Base-by-base conservation (phyloP, 1,140 invertebrate species). In the Drosophila obscura region DNA sequence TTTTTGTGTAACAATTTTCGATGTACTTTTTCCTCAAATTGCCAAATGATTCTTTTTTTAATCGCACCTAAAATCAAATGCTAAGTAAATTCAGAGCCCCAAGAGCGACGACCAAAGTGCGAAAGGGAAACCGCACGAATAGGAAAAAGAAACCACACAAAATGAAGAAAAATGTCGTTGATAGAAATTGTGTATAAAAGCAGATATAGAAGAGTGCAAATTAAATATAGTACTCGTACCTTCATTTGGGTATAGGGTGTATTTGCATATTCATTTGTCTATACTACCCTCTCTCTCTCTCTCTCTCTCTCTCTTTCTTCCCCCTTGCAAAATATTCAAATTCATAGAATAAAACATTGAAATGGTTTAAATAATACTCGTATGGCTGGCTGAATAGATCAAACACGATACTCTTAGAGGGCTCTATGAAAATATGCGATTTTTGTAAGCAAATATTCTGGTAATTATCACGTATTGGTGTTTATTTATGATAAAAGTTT, bases 221-320 rank as follows among this genome's bases (percentile, higher is more conserved):
- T 49, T 16, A 22, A 39, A 58, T 46, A 15, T 46, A 59, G 8
- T 41, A 22, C 5, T n/a, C 7, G 19, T 44, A 8, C 6, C 28
- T 28, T 35, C 19, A 28, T 57, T 49, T 58, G 55, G 53, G 52
- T 51, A 66, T 52, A 48, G 15, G 44, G 22, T 45, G 19, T 44
- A 41, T 66, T 69, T 68, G 63, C 66, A 69, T 69, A 56, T 57
- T 69, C 43, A 69, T 56, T 69, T 56, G 26, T 65, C 35, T 39
- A 2, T 13, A 39, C 35, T 5, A 39, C 4, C 9, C 11, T 35
- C 22, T 24, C 11, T 26, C 15, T 60, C 8, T 28, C 22, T 45
- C 58, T 22, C 22, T 43, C 28, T 41, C 19, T n/a, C 15, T 9
- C 22, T 39, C 13, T 39, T 19, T 39, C 16, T 2, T 8, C 9